Percentiles rank a stretch among this genome's conserved stretches.
Conservation (phyloP, 2,888 invertebrate species). For the Cataglyphis altisquamis region DNA sequence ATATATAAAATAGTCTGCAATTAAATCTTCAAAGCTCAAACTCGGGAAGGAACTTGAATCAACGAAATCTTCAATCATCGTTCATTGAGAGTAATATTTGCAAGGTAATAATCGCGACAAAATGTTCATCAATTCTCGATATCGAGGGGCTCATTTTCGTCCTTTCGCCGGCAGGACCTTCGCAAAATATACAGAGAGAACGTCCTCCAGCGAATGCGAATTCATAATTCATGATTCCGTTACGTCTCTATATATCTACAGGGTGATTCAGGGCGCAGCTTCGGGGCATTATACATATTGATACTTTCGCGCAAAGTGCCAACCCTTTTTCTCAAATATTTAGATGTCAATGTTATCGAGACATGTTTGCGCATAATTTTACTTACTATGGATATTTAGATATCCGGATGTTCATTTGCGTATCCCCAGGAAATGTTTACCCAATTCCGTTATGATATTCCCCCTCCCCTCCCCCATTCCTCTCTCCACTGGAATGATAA, state of each 20-base stretch:
- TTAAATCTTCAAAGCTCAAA: background rate
- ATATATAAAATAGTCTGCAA: background rate
- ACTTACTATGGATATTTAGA: slow-evolving; percentile 30
- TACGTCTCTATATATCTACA: slow-evolving; percentile 56
- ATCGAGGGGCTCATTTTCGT: background rate
- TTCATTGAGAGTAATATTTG: slow-evolving; percentile 30
- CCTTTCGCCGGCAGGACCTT: background rate
- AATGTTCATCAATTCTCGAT: slow-evolving; percentile 30
- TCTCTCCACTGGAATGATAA: background rate
- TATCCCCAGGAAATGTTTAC: slow-evolving; percentile 34
- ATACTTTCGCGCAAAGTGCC: slow-evolving; percentile 55
- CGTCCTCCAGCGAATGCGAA: slow-evolving; percentile 59
- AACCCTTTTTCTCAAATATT: slow-evolving; percentile 53
- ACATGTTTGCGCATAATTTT: slow-evolving; percentile 60
- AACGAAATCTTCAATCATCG: background rate
- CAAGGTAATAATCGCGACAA: slow-evolving; percentile 18
- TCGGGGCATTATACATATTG: slow-evolving; percentile 71
- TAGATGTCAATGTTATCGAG: slow-evolving; percentile 33
- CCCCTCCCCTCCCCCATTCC: no score
- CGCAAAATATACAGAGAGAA: slow-evolving; percentile 44
- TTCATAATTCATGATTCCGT: slow-evolving; percentile 76
- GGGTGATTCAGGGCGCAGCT: slow-evolving; percentile 11
- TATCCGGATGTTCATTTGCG: slow-evolving; percentile 14
- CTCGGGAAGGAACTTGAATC: background rate
- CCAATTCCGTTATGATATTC: slow-evolving; percentile 1